phyloP scores from a whole-genome alignment of 2,888 invertebrate species.

The Dorcus hopei region DNA sequence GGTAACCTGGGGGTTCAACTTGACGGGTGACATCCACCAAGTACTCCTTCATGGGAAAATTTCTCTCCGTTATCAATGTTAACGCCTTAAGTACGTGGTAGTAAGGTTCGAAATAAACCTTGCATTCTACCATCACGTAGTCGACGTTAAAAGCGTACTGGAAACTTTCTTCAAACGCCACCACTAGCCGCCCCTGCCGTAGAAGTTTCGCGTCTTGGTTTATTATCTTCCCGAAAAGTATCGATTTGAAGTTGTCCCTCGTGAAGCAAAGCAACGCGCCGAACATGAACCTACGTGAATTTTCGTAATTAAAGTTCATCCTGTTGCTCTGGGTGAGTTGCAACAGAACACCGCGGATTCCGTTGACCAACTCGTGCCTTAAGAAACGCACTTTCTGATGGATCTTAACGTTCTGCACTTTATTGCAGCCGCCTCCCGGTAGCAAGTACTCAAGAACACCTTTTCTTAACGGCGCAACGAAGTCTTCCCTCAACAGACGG shows the following conservation, averaged over 20 bases:
- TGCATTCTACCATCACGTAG: slow-evolving; percentile 73
- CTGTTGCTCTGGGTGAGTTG: background rate
- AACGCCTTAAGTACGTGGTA: slow-evolving; percentile 70
- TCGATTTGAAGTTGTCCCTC: slow-evolving; percentile 62
- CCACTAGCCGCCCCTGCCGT: no score
- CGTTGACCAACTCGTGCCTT: background rate
- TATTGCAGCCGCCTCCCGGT: background rate
- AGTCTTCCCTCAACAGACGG: slow-evolving; percentile 75
- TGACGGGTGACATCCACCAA: slow-evolving; percentile 51
- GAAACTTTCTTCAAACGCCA: slow-evolving; percentile 48
- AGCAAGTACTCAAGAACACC: slow-evolving; percentile 51
- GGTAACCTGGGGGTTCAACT: slow-evolving; percentile 20
- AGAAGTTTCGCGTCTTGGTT: slow-evolving; percentile 55
- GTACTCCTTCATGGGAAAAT: slow-evolving; percentile 67
- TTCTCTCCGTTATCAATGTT: slow-evolving; percentile 54
- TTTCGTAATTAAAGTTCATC: slow-evolving; percentile 29
- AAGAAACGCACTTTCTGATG: slow-evolving; percentile 15
- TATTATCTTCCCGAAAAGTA: slow-evolving; percentile 62
- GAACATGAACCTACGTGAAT: slow-evolving; percentile 61
- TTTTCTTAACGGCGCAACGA: slow-evolving; percentile 67
- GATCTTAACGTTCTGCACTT: slow-evolving; percentile 17
- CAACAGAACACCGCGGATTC: background rate
- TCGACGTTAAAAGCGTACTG: slow-evolving; percentile 8
- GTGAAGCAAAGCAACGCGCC: slow-evolving; percentile 75
- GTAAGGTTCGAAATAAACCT: slow-evolving; percentile 80